Evolutionary conservation across 2,888 invertebrate genomes (phyloP).

Genomic region (Adela reaumurella): DNA sequence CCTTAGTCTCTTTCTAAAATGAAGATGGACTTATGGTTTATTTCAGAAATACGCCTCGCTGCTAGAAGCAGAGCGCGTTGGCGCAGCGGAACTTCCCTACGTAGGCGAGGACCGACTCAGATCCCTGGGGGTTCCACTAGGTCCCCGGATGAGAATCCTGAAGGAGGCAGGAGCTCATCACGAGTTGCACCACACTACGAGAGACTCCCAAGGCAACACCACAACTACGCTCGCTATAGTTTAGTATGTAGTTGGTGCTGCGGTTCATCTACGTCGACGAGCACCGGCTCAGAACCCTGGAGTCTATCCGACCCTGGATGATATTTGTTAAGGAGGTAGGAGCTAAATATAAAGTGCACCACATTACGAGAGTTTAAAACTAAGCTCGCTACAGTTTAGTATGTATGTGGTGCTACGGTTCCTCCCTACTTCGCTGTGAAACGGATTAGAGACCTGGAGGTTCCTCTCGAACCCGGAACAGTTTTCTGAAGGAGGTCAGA

Average conservation of each 20-base stretch:
- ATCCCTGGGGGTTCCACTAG: slow-evolving; percentile 87
- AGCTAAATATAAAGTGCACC: slow-evolving; percentile 51
- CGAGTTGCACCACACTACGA: slow-evolving; percentile 43
- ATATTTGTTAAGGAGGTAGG: slow-evolving; percentile 85
- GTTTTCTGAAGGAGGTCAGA: slow-evolving; percentile 84
- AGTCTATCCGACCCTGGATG: slow-evolving; percentile 83
- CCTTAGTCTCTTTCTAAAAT: no score
- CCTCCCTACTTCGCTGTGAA: slow-evolving; percentile 89
- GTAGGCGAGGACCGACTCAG: slow-evolving; percentile 83
- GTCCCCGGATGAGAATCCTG: slow-evolving; percentile 81
- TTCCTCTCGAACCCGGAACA: slow-evolving; percentile 83
- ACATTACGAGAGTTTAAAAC: slow-evolving; percentile 44
- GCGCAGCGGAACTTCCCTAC: slow-evolving; percentile 88
- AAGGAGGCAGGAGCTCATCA: slow-evolving; percentile 72
- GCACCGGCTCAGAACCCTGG: slow-evolving; percentile 80
- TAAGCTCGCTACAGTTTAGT: slow-evolving; percentile 64
- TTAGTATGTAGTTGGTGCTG: slow-evolving; percentile 88
- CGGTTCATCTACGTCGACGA: slow-evolving; percentile 89
- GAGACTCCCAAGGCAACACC: slow-evolving; percentile 36
- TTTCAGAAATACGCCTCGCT: slow-evolving; percentile 81
- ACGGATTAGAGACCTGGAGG: slow-evolving; percentile 78
- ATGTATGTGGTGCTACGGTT: slow-evolving; percentile 88
- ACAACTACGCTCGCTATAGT: slow-evolving; percentile 63
- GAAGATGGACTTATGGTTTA: no score
- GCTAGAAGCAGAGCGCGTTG: slow-evolving; percentile 82